phyloP scores from a whole-genome alignment of 2,797 vertebrate species.

The Pseudochirops cupreus region DNA sequence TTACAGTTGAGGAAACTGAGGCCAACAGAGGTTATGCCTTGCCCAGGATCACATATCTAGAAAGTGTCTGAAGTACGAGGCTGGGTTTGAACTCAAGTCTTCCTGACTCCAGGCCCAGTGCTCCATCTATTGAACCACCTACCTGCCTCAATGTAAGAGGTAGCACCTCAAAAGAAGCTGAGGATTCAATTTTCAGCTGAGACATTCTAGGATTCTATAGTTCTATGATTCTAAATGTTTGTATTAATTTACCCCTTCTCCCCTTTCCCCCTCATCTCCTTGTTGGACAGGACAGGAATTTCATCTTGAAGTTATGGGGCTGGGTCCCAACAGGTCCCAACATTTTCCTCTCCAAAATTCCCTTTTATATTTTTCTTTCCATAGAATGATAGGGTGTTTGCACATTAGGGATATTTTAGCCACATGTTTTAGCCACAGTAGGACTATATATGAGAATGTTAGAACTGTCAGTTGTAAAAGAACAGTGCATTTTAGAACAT shows the following conservation, averaged over 20 bases:
- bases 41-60: not conserved
- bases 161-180: not conserved
- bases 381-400: conserved; percentile 55
- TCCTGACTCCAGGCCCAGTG: too few relatives aligned
- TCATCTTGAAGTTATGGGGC: not conserved
- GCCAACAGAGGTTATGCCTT: not conserved
- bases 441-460: conserved; percentile 57
- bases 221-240: conserved; percentile 22
- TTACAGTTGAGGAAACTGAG: not conserved
- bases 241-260: not conserved
- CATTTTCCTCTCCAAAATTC: not conserved
- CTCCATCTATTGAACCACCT: not conserved
- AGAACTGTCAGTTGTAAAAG: conserved; percentile 49
- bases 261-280: too few relatives aligned
- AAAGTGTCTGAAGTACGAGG: not conserved
- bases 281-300: not conserved
- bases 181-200: not conserved
- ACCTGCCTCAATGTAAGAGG: not conserved
- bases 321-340: not conserved
- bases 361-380: not conserved
- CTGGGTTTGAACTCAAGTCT: not conserved
- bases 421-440: conserved; percentile 42
- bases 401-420: conserved; percentile 64
- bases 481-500: conserved; percentile 63
- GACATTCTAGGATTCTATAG: not conserved